These are phyloP conservation scores for Masticophis lateralis DNA, from an alignment of 2,797 vertebrate genomes.

Conservation along the genomic window DNA sequence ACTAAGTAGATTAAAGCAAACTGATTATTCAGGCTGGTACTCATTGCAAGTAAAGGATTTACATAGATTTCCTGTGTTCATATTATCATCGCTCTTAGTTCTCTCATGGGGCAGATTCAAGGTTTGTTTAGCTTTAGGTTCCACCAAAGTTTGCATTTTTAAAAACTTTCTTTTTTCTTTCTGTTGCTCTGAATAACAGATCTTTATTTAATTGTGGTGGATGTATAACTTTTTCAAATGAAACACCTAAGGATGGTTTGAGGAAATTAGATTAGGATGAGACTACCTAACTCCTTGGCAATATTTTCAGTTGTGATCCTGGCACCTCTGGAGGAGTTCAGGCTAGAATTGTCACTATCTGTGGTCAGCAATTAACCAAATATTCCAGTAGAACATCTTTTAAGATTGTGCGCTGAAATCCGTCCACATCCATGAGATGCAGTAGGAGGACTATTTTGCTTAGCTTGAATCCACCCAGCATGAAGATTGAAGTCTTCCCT, in stretches of 20 bases:
- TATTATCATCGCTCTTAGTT: conserved; percentile 24
- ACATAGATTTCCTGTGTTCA: conserved; percentile 36
- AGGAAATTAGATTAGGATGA: background rate
- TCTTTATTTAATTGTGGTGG: background rate
- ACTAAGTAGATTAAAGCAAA: conserved; percentile 38
- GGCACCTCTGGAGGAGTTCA: background rate
- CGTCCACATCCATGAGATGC: background rate
- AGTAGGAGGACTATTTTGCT: background rate
- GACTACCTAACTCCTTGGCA: background rate
- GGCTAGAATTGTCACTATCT: background rate
- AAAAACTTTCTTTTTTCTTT: background rate
- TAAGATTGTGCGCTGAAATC: background rate
- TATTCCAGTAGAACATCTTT: background rate
- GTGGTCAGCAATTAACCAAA: background rate
- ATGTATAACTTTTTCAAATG: background rate
- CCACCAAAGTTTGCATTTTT: conserved; percentile 20
- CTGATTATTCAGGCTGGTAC: conserved; percentile 15
- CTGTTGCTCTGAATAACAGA: conserved; percentile 27
- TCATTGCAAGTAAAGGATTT: conserved; percentile 32
- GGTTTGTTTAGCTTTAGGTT: conserved; percentile 24
- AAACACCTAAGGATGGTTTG: background rate
- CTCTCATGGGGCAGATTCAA: background rate
- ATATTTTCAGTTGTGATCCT: background rate
- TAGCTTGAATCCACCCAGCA: background rate
- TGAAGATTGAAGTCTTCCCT: background rate